Base-by-base conservation (phyloP, 2,797 vertebrate species). In the Taeniopygia guttata region DNA sequence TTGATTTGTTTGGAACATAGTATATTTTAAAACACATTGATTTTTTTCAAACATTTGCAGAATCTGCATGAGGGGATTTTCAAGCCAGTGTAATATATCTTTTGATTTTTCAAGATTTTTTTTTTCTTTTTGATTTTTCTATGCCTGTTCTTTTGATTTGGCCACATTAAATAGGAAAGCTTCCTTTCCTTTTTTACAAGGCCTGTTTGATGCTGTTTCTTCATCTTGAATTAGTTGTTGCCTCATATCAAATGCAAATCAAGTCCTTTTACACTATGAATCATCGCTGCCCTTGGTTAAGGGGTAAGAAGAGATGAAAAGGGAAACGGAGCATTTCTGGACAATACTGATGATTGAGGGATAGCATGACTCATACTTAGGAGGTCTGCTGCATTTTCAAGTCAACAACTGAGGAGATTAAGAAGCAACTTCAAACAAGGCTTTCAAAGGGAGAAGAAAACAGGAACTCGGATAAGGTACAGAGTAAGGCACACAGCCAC, bases 231-330 rank as follows among this genome's bases (percentile, higher is more conserved):
- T 89, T 29, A 60, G 84, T 29, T 90, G 83, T 94, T 94, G 90
- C 92, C 80, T 95, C 88, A 77, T 23, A 91, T 81, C 66, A 94
- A 84, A 95, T 83, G 81, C 70, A 93, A 90, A 93, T 95, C 52
- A 64, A 89, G 75, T 38, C 54, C 64, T 90, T 87, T 87, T 67
- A 56, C 52, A 30, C 60, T 29, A 46, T 96, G 95, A 95, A 49
- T 96, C 94, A 95, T 46, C 10, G 2, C 78, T 83, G 81, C 81
- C 64, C 86, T 92, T 20, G 84, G 93, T 94, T 90, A 95, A 73
- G 51, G 77, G 49, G 67, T 85, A 74, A 87, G 86, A 64, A 48
- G 56, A 92, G 78, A 87, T 54, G 89, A 85, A 89, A 93, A 94
- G 49, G 87, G 86, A 91, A 94, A 73, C 51, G 58, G 85, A 74